phyloP scores from a whole-genome alignment of 2,888 invertebrate genomes.

The Psylliodes chrysocephalus region DNA sequence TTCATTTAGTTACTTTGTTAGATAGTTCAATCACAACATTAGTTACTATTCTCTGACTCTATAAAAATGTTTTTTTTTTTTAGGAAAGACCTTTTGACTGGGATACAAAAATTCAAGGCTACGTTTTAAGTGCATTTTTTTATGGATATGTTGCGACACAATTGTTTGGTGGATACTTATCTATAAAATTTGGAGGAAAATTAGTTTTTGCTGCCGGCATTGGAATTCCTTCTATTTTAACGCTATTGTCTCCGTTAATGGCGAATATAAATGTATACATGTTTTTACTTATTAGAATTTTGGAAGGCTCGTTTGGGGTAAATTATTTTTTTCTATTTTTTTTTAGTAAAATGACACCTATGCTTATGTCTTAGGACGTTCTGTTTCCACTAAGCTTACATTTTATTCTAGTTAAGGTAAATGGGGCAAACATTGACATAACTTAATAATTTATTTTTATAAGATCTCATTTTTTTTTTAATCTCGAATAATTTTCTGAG shows the following conservation, averaged over 20 bases:
- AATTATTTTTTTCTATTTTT: too few species aligned
- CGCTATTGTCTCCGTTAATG: constrained; percentile 20
- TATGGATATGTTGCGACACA: constrained; percentile 89
- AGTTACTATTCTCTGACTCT: too few species aligned
- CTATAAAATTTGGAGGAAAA: constrained; percentile 76
- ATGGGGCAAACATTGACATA: too few species aligned
- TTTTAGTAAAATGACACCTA: too few species aligned
- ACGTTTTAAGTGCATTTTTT: constrained; percentile 87
- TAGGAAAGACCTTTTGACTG: constrained; percentile 73
- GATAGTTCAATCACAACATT: too few species aligned
- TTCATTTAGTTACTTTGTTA: too few species aligned
- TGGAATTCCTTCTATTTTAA: constrained; percentile 22
- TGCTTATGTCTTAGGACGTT: too few species aligned
- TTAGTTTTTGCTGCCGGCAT: constrained; percentile 8
- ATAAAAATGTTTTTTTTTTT: constrained; percentile 17
- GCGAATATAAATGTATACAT: constrained; percentile 71
- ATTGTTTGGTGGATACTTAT: constrained; percentile 84
- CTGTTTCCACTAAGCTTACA: too few species aligned
- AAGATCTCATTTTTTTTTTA: too few species aligned
- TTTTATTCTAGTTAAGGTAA: too few species aligned
- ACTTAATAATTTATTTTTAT: too few species aligned
- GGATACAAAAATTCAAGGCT: constrained; percentile 80
- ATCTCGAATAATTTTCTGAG: too few species aligned
- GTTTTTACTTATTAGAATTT: constrained; percentile 74
- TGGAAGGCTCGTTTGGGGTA: constrained; percentile 58